Base-by-base conservation (phyloP, 1,140 invertebrate species). In the Lysiphlebus fabarum region DNA sequence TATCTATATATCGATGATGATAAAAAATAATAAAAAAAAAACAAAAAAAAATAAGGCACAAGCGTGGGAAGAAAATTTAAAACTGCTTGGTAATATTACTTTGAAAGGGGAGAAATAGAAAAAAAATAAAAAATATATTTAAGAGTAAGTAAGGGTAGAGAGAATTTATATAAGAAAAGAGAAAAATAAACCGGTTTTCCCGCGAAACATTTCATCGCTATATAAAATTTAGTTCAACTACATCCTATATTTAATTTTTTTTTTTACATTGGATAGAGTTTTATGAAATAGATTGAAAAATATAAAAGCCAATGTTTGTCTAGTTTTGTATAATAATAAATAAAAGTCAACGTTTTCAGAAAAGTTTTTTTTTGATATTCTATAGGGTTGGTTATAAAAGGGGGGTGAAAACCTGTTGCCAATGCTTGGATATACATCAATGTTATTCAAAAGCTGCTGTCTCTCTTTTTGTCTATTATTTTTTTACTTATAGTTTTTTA, bases 351-450 rank as follows among this genome's bases (percentile, higher is more conserved):
- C 67, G 70, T 71, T 73, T 73, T 72, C 65, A 62, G 69, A 71
- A 74, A 72, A 70, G 69, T 67, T 62, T 61, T 67, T 62, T 61
- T 61, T 71, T 69, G 53, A 50, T 37, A 38, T 43, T 37, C 12
- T 17, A n/a, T n/a, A 26, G 57, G 58, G 59, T 37, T 34, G 14
- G 47, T 55, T 53, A 51, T 57, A n/a, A 61, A 65, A 26, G 59
- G 65, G 68, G 65, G 70, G 50, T 73, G 70, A 51, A 74, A 73
- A 74, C 72, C 72, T 74, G 72, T 74, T 74, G 72, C 72, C 69
- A 72, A 68, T 70, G 62, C 57, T 59, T 57, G 59, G 53, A 59
- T 26, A 1, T 26, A 47, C 42, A 7, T 50, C 11, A 17, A 37
- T 49, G 26, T 60, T 51, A 8, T 59, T 60, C 40, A 14, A 44